These are phyloP conservation scores for Anthrax anthrax DNA, from an alignment of 2,888 invertebrate genomes.

Conservation along the genomic window DNA sequence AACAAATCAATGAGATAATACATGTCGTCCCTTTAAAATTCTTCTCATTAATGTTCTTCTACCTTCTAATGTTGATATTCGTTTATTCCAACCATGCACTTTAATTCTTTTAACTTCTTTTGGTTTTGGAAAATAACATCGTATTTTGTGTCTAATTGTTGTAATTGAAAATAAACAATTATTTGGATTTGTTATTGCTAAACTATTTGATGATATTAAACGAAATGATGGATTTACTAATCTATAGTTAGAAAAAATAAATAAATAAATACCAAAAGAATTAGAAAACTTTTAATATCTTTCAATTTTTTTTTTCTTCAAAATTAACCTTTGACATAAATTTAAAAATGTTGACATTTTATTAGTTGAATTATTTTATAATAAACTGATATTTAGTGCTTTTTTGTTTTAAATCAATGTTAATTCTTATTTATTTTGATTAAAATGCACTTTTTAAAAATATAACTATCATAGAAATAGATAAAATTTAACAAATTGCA, in stretches of 20 bases:
- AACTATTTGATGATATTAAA: neutral
- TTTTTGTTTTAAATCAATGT: too few relatives aligned
- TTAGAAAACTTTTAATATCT: too few relatives aligned
- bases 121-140: slow-evolving; percentile 55
- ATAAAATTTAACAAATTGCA: too few relatives aligned
- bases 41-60: slow-evolving; percentile 53
- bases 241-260: neutral
- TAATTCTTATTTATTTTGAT: too few relatives aligned
- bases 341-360: neutral
- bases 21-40: slow-evolving; percentile 52
- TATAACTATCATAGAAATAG: too few relatives aligned
- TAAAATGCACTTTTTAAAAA: too few relatives aligned
- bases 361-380: too few relatives aligned
- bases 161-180: neutral
- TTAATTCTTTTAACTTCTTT: slow-evolving; percentile 51
- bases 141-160: slow-evolving; percentile 36
- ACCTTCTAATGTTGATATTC: slow-evolving; percentile 50
- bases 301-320: too few relatives aligned
- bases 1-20: slow-evolving; percentile 48
- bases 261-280: too few relatives aligned
- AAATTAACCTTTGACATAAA: neutral
- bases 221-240: too few relatives aligned
- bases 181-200: too few relatives aligned
- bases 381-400: too few relatives aligned
- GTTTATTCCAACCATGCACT: slow-evolving; percentile 47